Evolutionary conservation across 2,888 invertebrate species (phyloP).

Genomic region (Cataglyphis rosenhaueri): DNA sequence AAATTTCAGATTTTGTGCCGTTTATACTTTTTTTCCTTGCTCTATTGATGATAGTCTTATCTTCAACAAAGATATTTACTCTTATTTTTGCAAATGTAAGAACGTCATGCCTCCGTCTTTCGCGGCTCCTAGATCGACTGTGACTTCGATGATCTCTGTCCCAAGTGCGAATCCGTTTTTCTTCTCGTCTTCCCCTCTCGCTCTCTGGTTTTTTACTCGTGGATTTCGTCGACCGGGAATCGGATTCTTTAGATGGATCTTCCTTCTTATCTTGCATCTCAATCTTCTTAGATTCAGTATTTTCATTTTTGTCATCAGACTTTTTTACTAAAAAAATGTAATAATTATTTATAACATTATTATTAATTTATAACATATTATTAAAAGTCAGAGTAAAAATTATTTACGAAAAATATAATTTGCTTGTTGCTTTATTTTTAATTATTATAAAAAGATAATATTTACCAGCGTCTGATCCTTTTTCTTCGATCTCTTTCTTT

Average conservation of each 20-base stretch:
- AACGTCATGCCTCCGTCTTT: slow-evolving; percentile 88
- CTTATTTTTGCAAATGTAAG: slow-evolving; percentile 93
- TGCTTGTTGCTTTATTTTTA: neutral
- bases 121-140: slow-evolving; percentile 83
- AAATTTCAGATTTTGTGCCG: slow-evolving; percentile 46
- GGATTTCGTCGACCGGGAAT: slow-evolving; percentile 86
- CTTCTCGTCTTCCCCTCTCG: slow-evolving; percentile 82
- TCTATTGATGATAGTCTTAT: neutral
- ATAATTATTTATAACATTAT: neutral
- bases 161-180: slow-evolving; percentile 84
- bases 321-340: slow-evolving; percentile 64
- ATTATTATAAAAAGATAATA: slow-evolving; percentile 42
- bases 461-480: slow-evolving; percentile 82
- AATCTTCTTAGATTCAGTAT: slow-evolving; percentile 86
- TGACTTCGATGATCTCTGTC: slow-evolving; percentile 80
- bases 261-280: slow-evolving; percentile 84
- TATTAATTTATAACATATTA: neutral
- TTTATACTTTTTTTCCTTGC: neutral
- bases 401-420: slow-evolving; percentile 14
- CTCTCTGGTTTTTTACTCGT: slow-evolving; percentile 85
- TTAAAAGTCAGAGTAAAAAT: neutral
- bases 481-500: slow-evolving; percentile 86
- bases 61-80: slow-evolving; percentile 84
- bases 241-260: slow-evolving; percentile 81
- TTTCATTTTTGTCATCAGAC: slow-evolving; percentile 77